Evolutionary conservation across 53 echinoderm and acorn worm species (phyloP).

Genomic region (Holothuria scabra): DNA sequence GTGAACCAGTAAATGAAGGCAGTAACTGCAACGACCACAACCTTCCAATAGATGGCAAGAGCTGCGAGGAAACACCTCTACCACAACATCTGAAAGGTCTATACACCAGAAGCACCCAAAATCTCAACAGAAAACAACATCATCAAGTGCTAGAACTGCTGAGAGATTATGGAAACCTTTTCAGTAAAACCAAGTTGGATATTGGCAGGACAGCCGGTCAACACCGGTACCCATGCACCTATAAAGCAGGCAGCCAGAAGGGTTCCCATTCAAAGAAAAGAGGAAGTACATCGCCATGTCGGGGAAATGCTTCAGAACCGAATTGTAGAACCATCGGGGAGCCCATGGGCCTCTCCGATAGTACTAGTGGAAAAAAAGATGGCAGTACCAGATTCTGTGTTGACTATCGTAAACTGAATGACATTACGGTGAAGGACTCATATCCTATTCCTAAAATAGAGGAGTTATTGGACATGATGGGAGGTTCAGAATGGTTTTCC

Average conservation of each 20-base stretch:
- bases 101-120: not conserved
- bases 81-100: constrained; percentile 20
- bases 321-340: constrained; percentile 28
- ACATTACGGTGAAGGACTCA: not conserved
- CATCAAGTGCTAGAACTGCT: not conserved
- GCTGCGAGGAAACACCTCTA: not conserved
- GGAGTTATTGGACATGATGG: not conserved
- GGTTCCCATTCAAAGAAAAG: not conserved
- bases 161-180: not conserved
- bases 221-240: constrained; percentile 59
- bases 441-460: not conserved
- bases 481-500: not conserved
- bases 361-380: not conserved
- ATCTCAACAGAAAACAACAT: not conserved
- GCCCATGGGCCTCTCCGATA: not conserved
- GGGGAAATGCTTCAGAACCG: constrained; percentile 36
- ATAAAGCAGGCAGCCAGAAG: constrained; percentile 52
- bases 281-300: constrained; percentile 32
- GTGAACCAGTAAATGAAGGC: constrained; percentile 31
- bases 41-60: not conserved
- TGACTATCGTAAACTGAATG: too few species aligned
- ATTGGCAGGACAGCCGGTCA: constrained; percentile 58
- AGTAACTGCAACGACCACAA: too few species aligned
- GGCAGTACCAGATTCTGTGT: too few species aligned
- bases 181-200: constrained; percentile 60